Conservation (phyloP, 2,113 vertebrate species). For the Salvelinus alpinus region DNA sequence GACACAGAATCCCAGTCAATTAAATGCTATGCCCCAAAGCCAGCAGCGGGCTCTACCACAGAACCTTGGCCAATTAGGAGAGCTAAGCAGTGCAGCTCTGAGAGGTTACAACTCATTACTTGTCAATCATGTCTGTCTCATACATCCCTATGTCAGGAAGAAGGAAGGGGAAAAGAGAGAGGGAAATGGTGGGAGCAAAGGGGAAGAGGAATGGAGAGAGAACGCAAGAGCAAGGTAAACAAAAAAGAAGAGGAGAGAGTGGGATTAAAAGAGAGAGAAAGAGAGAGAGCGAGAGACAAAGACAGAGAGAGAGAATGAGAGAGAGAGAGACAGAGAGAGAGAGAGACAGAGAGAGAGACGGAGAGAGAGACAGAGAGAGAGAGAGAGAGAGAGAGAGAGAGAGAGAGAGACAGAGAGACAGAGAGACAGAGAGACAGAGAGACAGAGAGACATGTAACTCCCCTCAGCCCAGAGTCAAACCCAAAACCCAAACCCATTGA, state of each 20-base stretch:
- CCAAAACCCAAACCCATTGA: constrained; percentile 15
- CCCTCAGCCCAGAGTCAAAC: constrained; percentile 22
- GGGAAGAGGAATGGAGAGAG: background rate
- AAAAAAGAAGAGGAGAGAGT: constrained; percentile 1
- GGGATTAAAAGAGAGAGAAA: background rate
- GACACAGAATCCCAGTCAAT: constrained; percentile 12
- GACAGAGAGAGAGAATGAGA: background rate
- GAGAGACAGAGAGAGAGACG: too few species aligned
- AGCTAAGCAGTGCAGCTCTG: background rate
- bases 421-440: constrained; percentile 32
- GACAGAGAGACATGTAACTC: constrained; percentile 32
- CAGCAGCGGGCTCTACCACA: background rate
- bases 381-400: background rate
- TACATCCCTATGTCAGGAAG: background rate
- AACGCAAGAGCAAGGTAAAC: background rate
- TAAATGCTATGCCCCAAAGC: constrained; percentile 24
- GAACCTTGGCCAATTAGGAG: constrained; percentile 8
- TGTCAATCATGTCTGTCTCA: constrained; percentile 11
- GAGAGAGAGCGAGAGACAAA: too few species aligned
- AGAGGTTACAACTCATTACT: constrained; percentile 17
- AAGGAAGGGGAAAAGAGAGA: background rate
- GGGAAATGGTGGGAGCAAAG: background rate
- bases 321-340: too few species aligned
- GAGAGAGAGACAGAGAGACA: constrained; percentile 20
- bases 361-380: too few species aligned